phyloP scores from a whole-genome alignment of 2,888 invertebrate genomes.

The Drosophila algonquin region DNA sequence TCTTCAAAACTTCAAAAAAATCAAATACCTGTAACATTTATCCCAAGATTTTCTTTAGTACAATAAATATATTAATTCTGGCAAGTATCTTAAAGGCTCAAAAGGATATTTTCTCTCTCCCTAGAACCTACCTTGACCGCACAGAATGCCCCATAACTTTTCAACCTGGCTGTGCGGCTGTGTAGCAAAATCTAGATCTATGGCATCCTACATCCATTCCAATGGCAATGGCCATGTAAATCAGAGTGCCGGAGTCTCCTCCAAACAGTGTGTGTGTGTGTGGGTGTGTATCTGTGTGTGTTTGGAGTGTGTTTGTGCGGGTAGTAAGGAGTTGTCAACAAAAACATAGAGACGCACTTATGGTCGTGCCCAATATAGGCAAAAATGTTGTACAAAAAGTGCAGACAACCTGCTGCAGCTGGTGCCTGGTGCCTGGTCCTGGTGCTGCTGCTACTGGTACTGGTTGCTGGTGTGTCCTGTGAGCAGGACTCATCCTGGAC shows the following conservation, averaged over 20 bases:
- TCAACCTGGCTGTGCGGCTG: conserved; percentile 31
- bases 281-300: conserved; percentile 23
- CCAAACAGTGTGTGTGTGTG: conserved; percentile 5
- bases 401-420: conserved; percentile 58
- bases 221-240: conserved; percentile 47
- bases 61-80: conserved; percentile 1
- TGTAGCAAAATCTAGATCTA: conserved; percentile 39
- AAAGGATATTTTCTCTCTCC: conserved; percentile 4
- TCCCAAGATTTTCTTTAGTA: neutral
- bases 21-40: too few relatives aligned
- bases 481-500: conserved; percentile 8
- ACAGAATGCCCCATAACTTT: conserved; percentile 47
- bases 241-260: conserved; percentile 31
- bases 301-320: conserved; percentile 43
- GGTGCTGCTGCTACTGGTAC: conserved; percentile 27
- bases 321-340: conserved; percentile 74
- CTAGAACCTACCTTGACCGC: conserved; percentile 2
- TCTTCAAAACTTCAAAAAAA: neutral
- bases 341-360: conserved; percentile 77
- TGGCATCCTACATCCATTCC: conserved; percentile 28
- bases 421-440: conserved; percentile 25
- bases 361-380: conserved; percentile 43
- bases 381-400: conserved; percentile 62
- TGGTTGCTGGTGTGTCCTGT: conserved; percentile 13
- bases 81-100: neutral